phyloP scores from a whole-genome alignment of 2,797 vertebrate species.

The Decapterus maruadsi region DNA sequence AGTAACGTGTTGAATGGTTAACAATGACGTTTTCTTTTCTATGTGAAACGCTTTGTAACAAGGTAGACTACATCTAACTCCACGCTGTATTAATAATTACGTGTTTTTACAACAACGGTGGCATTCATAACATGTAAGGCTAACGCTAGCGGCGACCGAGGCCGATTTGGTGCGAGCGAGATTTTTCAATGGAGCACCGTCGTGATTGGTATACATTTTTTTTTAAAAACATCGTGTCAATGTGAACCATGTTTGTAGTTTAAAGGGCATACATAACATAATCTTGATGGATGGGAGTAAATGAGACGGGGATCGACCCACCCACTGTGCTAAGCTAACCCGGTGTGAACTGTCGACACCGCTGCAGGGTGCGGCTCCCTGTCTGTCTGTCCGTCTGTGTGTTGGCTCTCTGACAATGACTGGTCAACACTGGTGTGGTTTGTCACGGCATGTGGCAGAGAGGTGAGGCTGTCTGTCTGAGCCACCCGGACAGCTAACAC shows the following conservation, averaged over 20 bases:
- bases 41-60: rapidly evolving
- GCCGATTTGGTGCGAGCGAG: constrained; percentile 7
- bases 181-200: background rate
- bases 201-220: background rate
- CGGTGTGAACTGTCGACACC: background rate
- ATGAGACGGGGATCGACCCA: background rate
- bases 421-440: background rate
- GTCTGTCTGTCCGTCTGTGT: background rate
- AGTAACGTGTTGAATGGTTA: background rate
- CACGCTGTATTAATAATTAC: rapidly evolving
- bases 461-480: background rate
- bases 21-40: rapidly evolving
- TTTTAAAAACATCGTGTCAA: background rate
- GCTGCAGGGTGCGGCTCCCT: constrained; percentile 72
- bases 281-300: too few relatives aligned
- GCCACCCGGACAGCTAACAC: too few relatives aligned
- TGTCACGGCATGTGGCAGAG: too few relatives aligned
- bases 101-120: background rate
- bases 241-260: rapidly evolving
- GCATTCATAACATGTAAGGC: constrained; percentile 35
- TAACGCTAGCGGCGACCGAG: constrained; percentile 45
- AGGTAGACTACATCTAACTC: rapidly evolving
- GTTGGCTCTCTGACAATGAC: constrained; percentile 42
- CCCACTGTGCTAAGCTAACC: constrained; percentile 7
- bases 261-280: rapidly evolving